These are phyloP conservation scores for Halesus radiatus DNA, from an alignment of 1,140 invertebrate species.

Conservation along the genomic window DNA sequence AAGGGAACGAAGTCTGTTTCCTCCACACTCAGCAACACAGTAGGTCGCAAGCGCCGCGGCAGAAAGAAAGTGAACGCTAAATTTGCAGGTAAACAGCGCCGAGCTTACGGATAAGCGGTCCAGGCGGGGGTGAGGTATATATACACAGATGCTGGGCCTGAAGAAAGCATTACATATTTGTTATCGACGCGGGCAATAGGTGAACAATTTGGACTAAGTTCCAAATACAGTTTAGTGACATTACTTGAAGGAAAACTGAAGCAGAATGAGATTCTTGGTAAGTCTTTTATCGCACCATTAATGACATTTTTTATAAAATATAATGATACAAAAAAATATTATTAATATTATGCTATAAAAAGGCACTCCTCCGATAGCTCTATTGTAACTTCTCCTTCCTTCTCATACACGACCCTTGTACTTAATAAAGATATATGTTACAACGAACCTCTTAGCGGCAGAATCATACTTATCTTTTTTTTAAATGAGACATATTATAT, in stretches of 20 bases:
- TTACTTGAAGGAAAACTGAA: conserved; percentile 14
- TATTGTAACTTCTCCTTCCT: no score
- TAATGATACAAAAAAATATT: no score
- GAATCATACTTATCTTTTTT: no score
- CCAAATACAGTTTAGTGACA: conserved; percentile 15
- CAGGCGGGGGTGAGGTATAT: conserved; percentile 54
- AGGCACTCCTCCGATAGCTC: no score
- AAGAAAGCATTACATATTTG: conserved; percentile 57
- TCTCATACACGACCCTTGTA: no score
- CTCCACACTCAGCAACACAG: neutral
- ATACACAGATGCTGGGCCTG: conserved; percentile 36
- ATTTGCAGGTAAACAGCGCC: neutral
- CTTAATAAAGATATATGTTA: no score
- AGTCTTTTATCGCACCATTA: conserved; percentile 54
- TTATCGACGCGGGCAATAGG: conserved; percentile 48
- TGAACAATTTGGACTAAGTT: neutral
- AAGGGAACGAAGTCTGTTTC: neutral
- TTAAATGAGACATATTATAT: no score
- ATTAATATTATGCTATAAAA: no score
- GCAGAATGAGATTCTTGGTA: conserved; percentile 66
- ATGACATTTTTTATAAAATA: no score
- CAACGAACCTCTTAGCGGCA: no score
- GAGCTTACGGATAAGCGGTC: conserved; percentile 60
- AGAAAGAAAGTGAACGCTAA: conserved; percentile 31
- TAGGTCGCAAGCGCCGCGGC: conserved; percentile 46